Conservation (phyloP, 2,888 invertebrate species). For the Dermolepida albohirtum region DNA sequence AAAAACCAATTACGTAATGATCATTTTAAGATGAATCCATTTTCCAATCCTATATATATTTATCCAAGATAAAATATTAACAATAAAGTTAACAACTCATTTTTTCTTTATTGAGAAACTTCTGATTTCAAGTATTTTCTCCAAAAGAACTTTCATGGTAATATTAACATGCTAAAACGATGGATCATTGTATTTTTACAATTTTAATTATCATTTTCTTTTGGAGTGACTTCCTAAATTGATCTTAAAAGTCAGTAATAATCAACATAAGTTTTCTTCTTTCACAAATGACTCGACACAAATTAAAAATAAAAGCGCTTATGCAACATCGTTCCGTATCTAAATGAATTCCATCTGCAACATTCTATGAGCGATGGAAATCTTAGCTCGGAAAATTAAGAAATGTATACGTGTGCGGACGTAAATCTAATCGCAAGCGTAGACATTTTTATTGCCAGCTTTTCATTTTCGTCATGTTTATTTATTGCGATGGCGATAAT, state of each 20-base stretch:
- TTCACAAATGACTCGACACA: constrained; percentile 19
- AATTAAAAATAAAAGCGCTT: constrained; percentile 18
- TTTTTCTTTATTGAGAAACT: no score
- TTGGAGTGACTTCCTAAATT: constrained; percentile 1
- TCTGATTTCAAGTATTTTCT: no score
- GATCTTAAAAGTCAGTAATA: not conserved
- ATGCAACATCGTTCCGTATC: constrained; percentile 11
- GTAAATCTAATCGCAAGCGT: not conserved
- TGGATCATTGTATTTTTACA: no score
- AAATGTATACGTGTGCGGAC: not conserved
- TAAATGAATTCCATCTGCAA: not conserved
- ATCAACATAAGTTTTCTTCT: not conserved
- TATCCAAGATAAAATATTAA: no score
- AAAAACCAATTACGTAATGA: no score
- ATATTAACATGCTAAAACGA: no score
- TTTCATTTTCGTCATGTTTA: constrained; percentile 27
- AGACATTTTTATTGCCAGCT: constrained; percentile 18
- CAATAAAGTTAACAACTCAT: no score
- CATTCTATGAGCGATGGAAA: constrained; percentile 5
- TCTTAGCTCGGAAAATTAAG: not conserved
- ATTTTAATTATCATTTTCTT: no score
- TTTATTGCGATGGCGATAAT: constrained; percentile 9
- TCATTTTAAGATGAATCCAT: no score
- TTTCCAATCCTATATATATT: no score
- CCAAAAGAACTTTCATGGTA: no score